Percentiles rank a stretch among this genome's conserved stretches.
These are phyloP conservation scores for Equus przewalskii DNA, from an alignment of 2,113 vertebrate species.

Conservation along the genomic window DNA sequence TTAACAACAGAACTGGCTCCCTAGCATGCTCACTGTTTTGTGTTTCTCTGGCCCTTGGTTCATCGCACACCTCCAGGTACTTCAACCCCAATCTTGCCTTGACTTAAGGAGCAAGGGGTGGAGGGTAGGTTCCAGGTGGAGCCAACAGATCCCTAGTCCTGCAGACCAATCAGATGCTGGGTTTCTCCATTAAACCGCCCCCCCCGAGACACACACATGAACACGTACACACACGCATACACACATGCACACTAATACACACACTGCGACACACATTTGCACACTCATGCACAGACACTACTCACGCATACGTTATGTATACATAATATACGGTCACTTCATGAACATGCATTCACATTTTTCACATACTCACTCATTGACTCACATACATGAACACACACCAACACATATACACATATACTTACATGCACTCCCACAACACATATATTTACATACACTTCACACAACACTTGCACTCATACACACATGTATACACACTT, in stretches of 20 bases:
- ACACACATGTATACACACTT: not conserved
- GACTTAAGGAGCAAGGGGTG: not conserved
- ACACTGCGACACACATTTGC: not conserved
- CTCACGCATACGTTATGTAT: too few species aligned
- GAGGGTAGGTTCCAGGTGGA: not conserved
- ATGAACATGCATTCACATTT: not conserved
- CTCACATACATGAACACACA: not conserved
- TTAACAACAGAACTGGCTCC: not conserved
- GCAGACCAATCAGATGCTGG: constrained; percentile 52
- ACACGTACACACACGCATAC: not conserved
- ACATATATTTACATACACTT: not conserved
- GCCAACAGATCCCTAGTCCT: not conserved
- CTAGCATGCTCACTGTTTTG: not conserved
- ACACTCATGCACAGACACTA: too few species aligned
- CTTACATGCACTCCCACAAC: not conserved
- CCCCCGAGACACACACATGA: not conserved
- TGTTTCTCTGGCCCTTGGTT: not conserved
- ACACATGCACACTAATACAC: not conserved
- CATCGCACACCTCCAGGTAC: accelerated
- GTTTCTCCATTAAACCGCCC: not conserved
- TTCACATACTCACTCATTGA: not conserved
- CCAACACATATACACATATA: not conserved
- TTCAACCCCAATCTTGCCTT: not conserved
- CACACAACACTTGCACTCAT: not conserved
- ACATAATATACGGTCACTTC: not conserved